Evolutionary conservation across 2,113 vertebrate species (phyloP).

Genomic region (Cinclus cinclus): DNA sequence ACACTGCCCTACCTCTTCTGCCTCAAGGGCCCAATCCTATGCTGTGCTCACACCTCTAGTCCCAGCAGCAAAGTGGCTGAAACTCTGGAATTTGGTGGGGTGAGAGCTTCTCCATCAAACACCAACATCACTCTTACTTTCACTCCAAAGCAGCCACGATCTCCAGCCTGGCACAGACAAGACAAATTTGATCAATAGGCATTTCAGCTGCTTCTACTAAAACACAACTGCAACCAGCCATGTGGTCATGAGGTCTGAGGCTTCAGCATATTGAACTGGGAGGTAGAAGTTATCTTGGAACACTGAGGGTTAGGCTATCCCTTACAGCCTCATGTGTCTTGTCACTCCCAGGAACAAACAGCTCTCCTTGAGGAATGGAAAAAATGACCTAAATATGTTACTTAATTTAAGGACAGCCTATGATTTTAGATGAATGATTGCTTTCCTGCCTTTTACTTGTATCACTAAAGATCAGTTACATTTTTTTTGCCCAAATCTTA

Average conservation of each 20-base stretch:
- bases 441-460: not conserved
- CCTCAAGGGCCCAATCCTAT: no score
- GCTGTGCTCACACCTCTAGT: not conserved
- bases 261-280: not conserved
- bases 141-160: not conserved
- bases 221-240: rapidly evolving
- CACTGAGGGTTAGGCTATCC: not conserved
- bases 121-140: rapidly evolving
- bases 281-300: not conserved
- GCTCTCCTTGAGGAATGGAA: not conserved
- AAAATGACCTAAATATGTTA: not conserved
- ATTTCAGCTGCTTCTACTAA: not conserved
- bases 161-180: not conserved
- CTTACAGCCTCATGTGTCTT: not conserved
- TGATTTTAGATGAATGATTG: not conserved
- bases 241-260: rapidly evolving
- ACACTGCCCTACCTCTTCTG: not conserved
- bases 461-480: not conserved
- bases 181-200: not conserved
- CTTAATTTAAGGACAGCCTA: not conserved
- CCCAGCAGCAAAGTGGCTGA: not conserved
- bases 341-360: not conserved
- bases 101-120: not conserved
- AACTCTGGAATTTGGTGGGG: not conserved
- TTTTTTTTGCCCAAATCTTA: not conserved